Percentiles rank a stretch among this genome's conserved stretches.
phyloP scores from a whole-genome alignment of 30 jellyfish, hydroid and myxozoan species.

The Aurelia aurita complex sp. Pacific region DNA sequence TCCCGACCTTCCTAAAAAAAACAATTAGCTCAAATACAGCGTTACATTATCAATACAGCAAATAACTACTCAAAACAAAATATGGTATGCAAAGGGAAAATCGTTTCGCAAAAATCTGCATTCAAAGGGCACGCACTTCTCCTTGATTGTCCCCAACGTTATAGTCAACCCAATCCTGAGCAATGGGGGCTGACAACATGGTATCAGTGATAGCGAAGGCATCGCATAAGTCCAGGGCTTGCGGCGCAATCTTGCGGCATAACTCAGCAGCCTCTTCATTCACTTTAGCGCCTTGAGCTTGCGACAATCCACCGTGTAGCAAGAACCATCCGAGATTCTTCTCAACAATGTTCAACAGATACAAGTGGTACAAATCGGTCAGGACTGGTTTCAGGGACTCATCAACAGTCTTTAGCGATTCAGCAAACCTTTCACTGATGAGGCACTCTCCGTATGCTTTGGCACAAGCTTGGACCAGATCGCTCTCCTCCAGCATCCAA shows the following conservation, averaged over 20 bases:
- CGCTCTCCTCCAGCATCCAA: slow-evolving; percentile 93
- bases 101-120: not conserved
- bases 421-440: slow-evolving; percentile 72
- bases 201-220: slow-evolving; percentile 85
- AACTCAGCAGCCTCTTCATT: slow-evolving; percentile 58
- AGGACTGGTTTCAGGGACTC: slow-evolving; percentile 67
- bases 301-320: slow-evolving; percentile 64
- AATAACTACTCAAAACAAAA: no score
- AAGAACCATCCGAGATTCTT: slow-evolving; percentile 87
- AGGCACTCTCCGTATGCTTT: slow-evolving; percentile 86
- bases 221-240: slow-evolving; percentile 78
- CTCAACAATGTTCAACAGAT: slow-evolving; percentile 53
- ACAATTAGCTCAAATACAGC: no score
- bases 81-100: no score
- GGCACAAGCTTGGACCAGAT: slow-evolving; percentile 83
- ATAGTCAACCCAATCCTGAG: slow-evolving; percentile 89
- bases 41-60: no score
- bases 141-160: slow-evolving; percentile 91
- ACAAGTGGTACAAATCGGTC: slow-evolving; percentile 59
- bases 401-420: slow-evolving; percentile 64
- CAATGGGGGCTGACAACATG: slow-evolving; percentile 94
- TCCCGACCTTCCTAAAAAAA: no score
- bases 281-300: slow-evolving; percentile 47
- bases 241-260: slow-evolving; percentile 80
- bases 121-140: slow-evolving; percentile 38